A percentile compares a stretch with the other conserved stretches of the same genome.
These are phyloP conservation scores for Sciurus vulgaris DNA, from an alignment of 2,797 vertebrate species.

Conservation along the genomic window DNA sequence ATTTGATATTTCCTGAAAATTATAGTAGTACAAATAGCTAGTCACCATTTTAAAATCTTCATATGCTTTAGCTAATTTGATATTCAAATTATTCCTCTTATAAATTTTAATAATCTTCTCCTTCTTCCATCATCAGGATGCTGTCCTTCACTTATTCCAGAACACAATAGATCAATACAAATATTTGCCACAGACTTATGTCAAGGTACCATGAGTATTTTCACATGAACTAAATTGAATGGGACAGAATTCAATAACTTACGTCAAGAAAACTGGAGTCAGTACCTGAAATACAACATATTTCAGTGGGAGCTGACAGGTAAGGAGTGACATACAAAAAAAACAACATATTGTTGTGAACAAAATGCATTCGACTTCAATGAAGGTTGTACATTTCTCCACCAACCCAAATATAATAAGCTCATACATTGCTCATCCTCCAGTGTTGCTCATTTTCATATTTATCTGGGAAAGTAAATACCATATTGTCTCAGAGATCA, in stretches of 20 bases:
- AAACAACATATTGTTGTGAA: neutral
- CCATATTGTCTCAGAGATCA: neutral
- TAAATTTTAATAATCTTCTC: conserved; percentile 74
- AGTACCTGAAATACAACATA: conserved; percentile 74
- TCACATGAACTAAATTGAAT: conserved; percentile 82
- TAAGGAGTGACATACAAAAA: conserved; percentile 46
- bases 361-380: conserved; percentile 1
- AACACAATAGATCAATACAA: conserved; percentile 83
- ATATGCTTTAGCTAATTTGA: conserved; percentile 79
- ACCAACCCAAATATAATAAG: neutral
- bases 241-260: conserved; percentile 85
- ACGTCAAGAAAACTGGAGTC: conserved; percentile 81
- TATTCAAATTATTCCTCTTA: conserved; percentile 65
- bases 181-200: conserved; percentile 85
- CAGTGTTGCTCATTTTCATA: neutral
- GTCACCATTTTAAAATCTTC: neutral
- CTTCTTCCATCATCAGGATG: conserved; percentile 70
- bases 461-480: neutral
- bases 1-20: neutral
- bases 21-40: neutral
- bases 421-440: neutral
- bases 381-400: neutral
- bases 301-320: conserved; percentile 73
- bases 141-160: conserved; percentile 64
- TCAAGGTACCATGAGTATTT: conserved; percentile 72